Evolutionary conservation across 2,888 invertebrate genomes (phyloP).

Genomic region (Rhorus exstirpatorius): DNA sequence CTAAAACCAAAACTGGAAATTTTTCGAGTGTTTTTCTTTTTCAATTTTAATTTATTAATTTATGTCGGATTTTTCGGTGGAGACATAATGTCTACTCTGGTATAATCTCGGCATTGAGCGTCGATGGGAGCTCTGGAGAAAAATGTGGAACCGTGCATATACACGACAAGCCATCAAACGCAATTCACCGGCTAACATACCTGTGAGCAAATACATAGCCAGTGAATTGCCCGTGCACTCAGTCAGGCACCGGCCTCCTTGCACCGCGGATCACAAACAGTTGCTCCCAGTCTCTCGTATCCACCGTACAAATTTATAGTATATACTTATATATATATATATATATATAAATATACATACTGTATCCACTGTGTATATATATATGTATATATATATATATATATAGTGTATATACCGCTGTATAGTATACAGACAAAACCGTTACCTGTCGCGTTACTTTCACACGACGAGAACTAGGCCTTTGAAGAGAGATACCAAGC

Average conservation of each 20-base stretch:
- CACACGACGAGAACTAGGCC: slow-evolving; percentile 64
- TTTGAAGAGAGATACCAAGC: slow-evolving; percentile 47
- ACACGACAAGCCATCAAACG: slow-evolving; percentile 16
- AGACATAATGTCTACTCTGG: background rate
- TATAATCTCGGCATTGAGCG: background rate
- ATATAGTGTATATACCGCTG: slow-evolving; percentile 4
- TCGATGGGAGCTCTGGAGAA: background rate
- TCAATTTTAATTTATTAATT: too few species aligned
- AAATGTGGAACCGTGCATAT: background rate
- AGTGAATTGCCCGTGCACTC: slow-evolving; percentile 79
- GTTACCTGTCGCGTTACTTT: slow-evolving; percentile 68
- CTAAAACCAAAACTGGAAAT: too few species aligned
- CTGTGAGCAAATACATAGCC: slow-evolving; percentile 81
- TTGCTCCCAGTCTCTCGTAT: slow-evolving; percentile 44
- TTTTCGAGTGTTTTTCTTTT: too few species aligned
- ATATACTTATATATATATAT: background rate
- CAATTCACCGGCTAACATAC: slow-evolving; percentile 40
- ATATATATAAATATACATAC: slow-evolving; percentile 18
- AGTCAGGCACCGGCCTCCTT: slow-evolving; percentile 84
- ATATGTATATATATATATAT: slow-evolving; percentile 3
- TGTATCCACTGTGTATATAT: too few species aligned
- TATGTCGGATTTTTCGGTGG: background rate
- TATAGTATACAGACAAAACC: slow-evolving; percentile 39
- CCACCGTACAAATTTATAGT: slow-evolving; percentile 15
- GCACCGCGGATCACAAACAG: slow-evolving; percentile 77